phyloP scores from a whole-genome alignment of 2,888 invertebrate genomes.

The Drosophila tanythrix region DNA sequence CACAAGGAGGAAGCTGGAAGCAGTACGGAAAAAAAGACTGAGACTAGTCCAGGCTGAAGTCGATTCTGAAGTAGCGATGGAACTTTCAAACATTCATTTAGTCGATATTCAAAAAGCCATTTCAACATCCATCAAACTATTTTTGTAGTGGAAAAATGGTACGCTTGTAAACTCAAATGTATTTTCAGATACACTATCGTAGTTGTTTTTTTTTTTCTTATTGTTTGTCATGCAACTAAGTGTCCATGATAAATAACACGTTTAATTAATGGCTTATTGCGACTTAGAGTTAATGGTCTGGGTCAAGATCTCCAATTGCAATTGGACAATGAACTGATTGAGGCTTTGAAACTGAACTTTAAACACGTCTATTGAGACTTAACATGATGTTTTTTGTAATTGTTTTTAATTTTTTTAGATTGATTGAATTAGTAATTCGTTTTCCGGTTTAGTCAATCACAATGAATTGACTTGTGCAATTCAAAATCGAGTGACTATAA shows the following conservation, averaged over 20 bases:
- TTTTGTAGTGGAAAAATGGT: background rate
- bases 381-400: background rate
- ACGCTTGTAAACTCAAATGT: background rate
- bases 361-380: background rate
- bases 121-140: background rate
- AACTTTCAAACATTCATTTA: background rate
- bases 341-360: conserved; percentile 7
- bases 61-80: background rate
- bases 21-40: background rate
- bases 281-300: conserved; percentile 14
- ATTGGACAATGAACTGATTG: conserved; percentile 11
- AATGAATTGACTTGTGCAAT: background rate
- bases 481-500: background rate
- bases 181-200: background rate
- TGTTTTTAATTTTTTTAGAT: no score
- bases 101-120: background rate
- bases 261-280: conserved; percentile 16
- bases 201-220: background rate
- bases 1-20: background rate
- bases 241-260: conserved; percentile 16
- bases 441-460: background rate
- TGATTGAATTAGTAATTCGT: background rate
- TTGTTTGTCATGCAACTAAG: conserved; percentile 18
- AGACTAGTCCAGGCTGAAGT: background rate
- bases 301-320: conserved; percentile 9